Conservation (phyloP, 2,888 invertebrate species). For the Pseudanteris insignis region DNA sequence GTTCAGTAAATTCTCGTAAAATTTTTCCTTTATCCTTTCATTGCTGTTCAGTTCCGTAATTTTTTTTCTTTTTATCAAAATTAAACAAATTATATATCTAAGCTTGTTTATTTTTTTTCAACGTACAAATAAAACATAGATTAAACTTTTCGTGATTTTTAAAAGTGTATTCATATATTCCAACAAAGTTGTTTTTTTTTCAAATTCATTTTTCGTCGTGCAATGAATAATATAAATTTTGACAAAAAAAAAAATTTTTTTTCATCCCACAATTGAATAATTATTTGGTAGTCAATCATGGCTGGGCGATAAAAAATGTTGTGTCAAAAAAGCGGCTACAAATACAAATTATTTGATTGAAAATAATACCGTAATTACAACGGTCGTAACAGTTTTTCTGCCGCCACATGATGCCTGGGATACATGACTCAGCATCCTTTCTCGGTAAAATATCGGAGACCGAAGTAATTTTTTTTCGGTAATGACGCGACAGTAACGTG, state of each 20-base stretch:
- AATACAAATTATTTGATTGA: conserved; percentile 38
- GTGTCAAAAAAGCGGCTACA: conserved; percentile 9
- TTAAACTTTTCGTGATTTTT: no score
- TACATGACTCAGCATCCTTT: conserved; percentile 34
- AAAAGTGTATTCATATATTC: no score
- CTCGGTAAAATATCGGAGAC: conserved; percentile 23
- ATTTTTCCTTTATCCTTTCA: no score
- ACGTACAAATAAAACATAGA: no score
- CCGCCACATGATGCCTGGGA: conserved; percentile 30
- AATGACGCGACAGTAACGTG: conserved; percentile 37
- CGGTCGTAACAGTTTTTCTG: conserved; percentile 33
- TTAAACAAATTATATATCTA: no score
- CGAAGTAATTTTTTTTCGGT: conserved; percentile 31
- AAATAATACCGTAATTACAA: conserved; percentile 35
- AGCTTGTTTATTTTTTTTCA: no score
- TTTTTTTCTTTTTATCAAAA: no score
- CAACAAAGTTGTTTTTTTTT: no score
- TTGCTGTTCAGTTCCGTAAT: no score
- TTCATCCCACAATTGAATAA: neutral
- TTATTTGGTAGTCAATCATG: neutral
- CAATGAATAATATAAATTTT: neutral
- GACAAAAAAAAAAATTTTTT: neutral
- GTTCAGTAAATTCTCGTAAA: no score
- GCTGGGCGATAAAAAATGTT: conserved; percentile 7
- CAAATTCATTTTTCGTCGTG: no score